Percentiles rank a stretch among this genome's conserved stretches.
Conservation (phyloP, 2,888 invertebrate genomes). For the Netelia fuscicornis region DNA sequence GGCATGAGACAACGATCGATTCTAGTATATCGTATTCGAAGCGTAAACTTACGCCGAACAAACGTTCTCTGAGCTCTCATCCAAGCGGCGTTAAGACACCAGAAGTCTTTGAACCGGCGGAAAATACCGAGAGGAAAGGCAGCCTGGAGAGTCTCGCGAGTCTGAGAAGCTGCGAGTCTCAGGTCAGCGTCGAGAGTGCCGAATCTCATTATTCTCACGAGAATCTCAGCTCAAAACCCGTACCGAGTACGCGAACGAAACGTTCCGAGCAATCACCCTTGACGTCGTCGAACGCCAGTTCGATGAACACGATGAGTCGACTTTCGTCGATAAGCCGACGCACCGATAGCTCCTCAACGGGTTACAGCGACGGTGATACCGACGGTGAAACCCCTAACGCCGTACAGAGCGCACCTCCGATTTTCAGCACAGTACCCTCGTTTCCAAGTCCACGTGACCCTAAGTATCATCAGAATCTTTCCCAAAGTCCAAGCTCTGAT, state of each 20-base stretch:
- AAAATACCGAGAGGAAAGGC: conserved; percentile 85
- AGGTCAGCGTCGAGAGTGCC: conserved; percentile 85
- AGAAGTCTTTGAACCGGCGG: conserved; percentile 77
- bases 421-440: conserved; percentile 78
- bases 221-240: conserved; percentile 78
- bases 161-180: conserved; percentile 84
- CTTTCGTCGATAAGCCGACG: conserved; percentile 79
- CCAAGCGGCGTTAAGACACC: conserved; percentile 56
- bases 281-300: conserved; percentile 72
- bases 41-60: conserved; percentile 81
- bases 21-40: conserved; percentile 82
- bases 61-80: conserved; percentile 77
- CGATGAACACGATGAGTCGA: conserved; percentile 76
- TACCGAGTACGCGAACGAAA: conserved; percentile 81
- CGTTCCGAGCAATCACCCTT: conserved; percentile 79
- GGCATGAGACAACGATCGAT: conserved; percentile 77
- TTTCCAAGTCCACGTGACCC: conserved; percentile 78
- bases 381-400: conserved; percentile 82
- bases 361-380: conserved; percentile 85
- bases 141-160: conserved; percentile 87
- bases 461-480: conserved; percentile 75
- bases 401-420: conserved; percentile 82
- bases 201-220: conserved; percentile 80
- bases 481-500: conserved; percentile 80
- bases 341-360: conserved; percentile 82